A percentile compares a stretch with the other conserved stretches of the same genome.
Conservation (phyloP, 2,888 invertebrate genomes). For the Hypolimnas misippus region DNA sequence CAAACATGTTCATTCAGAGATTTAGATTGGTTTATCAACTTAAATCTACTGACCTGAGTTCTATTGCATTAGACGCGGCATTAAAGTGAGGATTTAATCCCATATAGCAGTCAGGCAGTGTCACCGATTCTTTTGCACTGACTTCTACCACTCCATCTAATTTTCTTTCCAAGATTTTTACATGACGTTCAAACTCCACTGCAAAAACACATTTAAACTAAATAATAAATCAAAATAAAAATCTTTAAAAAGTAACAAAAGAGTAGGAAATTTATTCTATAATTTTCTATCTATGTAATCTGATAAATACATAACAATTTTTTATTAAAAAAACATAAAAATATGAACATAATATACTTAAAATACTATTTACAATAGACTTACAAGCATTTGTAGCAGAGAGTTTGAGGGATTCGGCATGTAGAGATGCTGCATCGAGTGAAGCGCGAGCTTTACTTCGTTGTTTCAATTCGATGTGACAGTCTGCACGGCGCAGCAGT, state of each 20-base stretch:
- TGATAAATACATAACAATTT: too few species aligned
- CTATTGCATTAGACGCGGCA: constrained; percentile 81
- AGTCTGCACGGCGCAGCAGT: constrained; percentile 86
- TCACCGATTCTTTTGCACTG: constrained; percentile 43
- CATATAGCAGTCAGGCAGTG: constrained; percentile 68
- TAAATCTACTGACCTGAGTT: constrained; percentile 70
- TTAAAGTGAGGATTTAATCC: constrained; percentile 80
- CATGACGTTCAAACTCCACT: constrained; percentile 66
- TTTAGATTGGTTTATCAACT: too few species aligned
- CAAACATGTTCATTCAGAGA: too few species aligned
- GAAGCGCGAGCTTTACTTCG: constrained; percentile 62
- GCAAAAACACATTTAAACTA: constrained; percentile 39
- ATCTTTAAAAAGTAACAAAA: too few species aligned
- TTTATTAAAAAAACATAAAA: background rate
- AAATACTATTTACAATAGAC: constrained; percentile 38
- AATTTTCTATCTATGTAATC: too few species aligned
- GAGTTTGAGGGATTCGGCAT: constrained; percentile 51
- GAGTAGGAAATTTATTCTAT: too few species aligned
- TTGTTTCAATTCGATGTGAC: constrained; percentile 82
- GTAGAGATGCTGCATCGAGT: constrained; percentile 51
- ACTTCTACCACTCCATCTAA: constrained; percentile 48
- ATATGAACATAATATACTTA: background rate
- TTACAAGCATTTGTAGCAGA: constrained; percentile 53
- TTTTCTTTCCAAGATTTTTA: constrained; percentile 61
- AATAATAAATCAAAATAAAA: background rate